Evolutionary conservation across 2,113 vertebrate genomes (phyloP).

Genomic region (Glaucomys volans): DNA sequence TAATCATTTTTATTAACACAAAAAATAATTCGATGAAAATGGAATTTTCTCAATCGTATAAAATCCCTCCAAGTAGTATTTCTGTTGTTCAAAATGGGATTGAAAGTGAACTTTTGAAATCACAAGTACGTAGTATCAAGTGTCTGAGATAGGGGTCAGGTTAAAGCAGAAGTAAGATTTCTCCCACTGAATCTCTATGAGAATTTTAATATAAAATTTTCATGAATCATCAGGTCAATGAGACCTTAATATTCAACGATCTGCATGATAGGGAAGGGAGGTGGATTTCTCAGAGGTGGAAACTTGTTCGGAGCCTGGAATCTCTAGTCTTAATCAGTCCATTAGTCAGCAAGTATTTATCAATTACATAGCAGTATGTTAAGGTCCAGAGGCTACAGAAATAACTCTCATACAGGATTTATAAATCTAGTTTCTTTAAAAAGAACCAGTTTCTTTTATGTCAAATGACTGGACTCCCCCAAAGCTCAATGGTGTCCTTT

Average conservation of each 20-base stretch:
- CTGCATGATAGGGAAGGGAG: not conserved
- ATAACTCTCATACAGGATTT: not conserved
- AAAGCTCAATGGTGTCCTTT: not conserved
- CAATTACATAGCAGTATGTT: not conserved
- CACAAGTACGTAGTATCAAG: not conserved
- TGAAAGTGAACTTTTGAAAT: slow-evolving; percentile 25
- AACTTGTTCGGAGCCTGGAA: not conserved
- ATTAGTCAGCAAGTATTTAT: not conserved
- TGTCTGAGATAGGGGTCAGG: not conserved
- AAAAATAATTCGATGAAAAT: not conserved
- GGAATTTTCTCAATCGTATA: not conserved
- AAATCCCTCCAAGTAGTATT: not conserved
- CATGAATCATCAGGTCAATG: not conserved
- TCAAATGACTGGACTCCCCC: not conserved
- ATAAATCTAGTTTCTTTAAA: not conserved
- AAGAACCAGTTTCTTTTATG: not conserved
- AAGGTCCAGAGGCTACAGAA: not conserved
- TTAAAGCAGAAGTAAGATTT: slow-evolving; percentile 21
- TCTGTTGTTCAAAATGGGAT: slow-evolving; percentile 11
- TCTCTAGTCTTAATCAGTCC: not conserved
- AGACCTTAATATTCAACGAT: not conserved
- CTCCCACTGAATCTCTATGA: not conserved
- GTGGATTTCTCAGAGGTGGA: not conserved
- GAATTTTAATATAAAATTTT: not conserved
- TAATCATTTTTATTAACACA: slow-evolving; percentile 1